Conservation (phyloP, 2,113 vertebrate species). For the Amazona guildingii region DNA sequence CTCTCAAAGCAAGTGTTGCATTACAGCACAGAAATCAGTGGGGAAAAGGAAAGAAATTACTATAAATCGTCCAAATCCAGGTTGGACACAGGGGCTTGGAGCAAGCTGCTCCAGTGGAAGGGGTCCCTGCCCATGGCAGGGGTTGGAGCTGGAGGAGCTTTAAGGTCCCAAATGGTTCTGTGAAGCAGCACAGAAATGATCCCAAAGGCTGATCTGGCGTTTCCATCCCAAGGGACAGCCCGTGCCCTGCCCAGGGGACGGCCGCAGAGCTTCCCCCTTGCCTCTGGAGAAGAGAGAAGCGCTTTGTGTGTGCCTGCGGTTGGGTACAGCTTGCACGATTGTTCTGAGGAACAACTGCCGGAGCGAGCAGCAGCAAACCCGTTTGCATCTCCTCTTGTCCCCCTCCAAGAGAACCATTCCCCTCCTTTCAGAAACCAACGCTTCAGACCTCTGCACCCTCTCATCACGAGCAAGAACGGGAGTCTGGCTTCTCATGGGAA, state of each 20-base stretch:
- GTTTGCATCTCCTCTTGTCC: background rate
- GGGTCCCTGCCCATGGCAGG: background rate
- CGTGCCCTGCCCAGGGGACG: background rate
- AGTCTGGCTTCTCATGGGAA: background rate
- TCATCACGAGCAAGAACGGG: no score
- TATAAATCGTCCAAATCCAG: background rate
- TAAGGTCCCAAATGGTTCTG: background rate
- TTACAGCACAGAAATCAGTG: accelerated
- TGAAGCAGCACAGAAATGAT: background rate
- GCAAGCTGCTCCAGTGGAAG: background rate
- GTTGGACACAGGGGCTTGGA: background rate
- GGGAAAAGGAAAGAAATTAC: background rate
- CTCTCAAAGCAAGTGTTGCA: accelerated
- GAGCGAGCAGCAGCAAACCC: background rate
- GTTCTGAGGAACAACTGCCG: background rate
- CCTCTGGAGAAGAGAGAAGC: background rate
- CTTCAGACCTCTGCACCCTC: background rate
- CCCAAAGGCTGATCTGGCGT: accelerated
- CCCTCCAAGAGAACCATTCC: background rate
- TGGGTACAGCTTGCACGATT: background rate
- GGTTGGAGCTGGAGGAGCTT: background rate
- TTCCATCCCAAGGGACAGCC: accelerated
- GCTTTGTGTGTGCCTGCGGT: background rate
- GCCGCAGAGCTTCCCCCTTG: background rate
- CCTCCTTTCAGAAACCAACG: background rate